Evolutionary conservation across 2,888 invertebrate genomes (phyloP).

Genomic region (Vandiemenella viatica): DNA sequence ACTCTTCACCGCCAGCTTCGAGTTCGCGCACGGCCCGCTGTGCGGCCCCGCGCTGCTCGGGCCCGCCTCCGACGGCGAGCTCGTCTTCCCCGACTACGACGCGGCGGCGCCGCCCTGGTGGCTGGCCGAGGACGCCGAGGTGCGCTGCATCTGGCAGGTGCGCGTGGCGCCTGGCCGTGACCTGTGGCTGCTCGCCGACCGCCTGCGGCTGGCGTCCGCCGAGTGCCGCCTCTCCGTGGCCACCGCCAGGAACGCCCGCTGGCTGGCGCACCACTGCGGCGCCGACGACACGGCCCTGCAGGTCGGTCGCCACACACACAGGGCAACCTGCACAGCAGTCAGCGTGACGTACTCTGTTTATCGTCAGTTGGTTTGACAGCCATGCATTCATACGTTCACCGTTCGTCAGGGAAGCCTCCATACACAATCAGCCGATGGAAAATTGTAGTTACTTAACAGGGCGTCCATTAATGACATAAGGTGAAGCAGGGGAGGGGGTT

Average conservation of each 20-base stretch:
- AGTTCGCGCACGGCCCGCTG: conserved; percentile 77
- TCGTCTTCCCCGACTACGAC: conserved; percentile 74
- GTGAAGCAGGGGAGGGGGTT: no score
- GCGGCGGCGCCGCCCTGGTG: conserved; percentile 39
- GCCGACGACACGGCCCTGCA: conserved; percentile 69
- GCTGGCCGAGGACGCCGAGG: conserved; percentile 28
- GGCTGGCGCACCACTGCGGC: conserved; percentile 67
- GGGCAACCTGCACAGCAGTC: no score
- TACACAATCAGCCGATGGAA: no score
- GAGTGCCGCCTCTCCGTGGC: conserved; percentile 51
- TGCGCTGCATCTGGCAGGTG: conserved; percentile 65
- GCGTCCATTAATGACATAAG: no score
- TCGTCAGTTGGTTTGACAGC: no score
- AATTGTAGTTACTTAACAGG: no score
- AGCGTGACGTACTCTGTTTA: no score
- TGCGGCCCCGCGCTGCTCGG: conserved; percentile 72
- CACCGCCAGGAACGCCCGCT: conserved; percentile 52
- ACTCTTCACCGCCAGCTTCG: conserved; percentile 72
- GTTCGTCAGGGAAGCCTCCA: no score
- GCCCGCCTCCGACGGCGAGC: conserved; percentile 67
- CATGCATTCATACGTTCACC: no score
- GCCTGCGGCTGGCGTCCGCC: no score
- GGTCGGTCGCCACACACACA: no score
- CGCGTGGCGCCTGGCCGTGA: conserved; percentile 70
- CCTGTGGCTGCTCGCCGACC: conserved; percentile 43